A percentile compares a stretch with the other conserved stretches of the same genome.
phyloP scores from a whole-genome alignment of 1,140 invertebrate species.

The Brachionus sp. region DNA sequence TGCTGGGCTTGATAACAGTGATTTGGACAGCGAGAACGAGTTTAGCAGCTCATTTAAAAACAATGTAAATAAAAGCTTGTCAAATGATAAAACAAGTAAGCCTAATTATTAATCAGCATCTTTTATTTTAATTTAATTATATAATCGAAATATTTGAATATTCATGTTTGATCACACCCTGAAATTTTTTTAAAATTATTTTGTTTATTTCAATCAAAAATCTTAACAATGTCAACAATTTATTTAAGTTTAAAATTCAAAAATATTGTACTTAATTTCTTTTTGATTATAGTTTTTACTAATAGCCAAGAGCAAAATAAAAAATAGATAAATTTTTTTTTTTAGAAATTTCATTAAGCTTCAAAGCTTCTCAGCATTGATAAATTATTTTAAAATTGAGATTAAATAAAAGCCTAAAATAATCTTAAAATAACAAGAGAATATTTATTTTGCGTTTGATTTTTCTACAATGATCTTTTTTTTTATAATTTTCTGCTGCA shows the following conservation, averaged over 20 bases:
- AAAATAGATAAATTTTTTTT: neutral
- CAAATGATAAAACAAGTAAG: slow-evolving; percentile 11
- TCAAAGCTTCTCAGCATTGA: neutral
- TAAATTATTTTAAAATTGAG: neutral
- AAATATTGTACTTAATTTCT: too few species aligned
- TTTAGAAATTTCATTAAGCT: neutral
- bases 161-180: too few species aligned
- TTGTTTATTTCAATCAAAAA: too few species aligned
- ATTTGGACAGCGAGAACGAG: slow-evolving; percentile 6
- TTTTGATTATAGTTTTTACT: neutral
- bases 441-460: neutral
- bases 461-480: neutral
- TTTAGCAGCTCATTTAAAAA: neutral
- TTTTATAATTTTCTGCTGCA: too few species aligned
- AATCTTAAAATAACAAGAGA: neutral
- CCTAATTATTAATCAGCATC: neutral
- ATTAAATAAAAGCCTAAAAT: neutral
- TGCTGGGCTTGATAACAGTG: neutral
- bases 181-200: too few species aligned
- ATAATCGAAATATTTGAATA: too few species aligned
- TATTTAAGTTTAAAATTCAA: too few species aligned
- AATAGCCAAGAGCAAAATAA: neutral
- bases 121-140: neutral
- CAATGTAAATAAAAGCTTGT: neutral
- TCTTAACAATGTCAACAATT: too few species aligned